A percentile compares a stretch with the other conserved stretches of the same genome.
phyloP scores from a whole-genome alignment of 2,797 vertebrate genomes.

The Florisuga fusca region DNA sequence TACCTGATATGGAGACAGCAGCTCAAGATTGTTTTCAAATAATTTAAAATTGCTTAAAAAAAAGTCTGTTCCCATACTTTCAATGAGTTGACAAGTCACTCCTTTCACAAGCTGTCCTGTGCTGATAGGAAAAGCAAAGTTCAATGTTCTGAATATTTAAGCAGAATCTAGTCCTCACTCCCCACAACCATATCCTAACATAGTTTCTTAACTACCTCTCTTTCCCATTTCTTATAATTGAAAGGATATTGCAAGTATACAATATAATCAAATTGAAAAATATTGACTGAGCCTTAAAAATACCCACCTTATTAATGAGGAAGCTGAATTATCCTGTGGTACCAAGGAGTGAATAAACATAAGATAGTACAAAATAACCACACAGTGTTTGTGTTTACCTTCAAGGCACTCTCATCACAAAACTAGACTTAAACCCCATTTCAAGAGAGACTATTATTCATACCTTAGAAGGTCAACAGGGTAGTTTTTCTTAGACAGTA shows the following conservation, averaged over 20 bases:
- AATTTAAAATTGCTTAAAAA: slow-evolving; percentile 75
- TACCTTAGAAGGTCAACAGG: slow-evolving; percentile 80
- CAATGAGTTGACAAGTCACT: slow-evolving; percentile 76
- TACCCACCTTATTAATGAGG: not conserved
- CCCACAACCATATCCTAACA: not conserved
- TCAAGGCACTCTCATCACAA: not conserved
- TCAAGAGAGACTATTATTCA: not conserved
- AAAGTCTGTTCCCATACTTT: slow-evolving; percentile 64
- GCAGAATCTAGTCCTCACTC: not conserved
- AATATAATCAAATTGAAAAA: not conserved
- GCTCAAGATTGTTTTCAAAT: slow-evolving; percentile 77
- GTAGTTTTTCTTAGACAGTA: slow-evolving; percentile 63
- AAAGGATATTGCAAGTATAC: slow-evolving; percentile 17
- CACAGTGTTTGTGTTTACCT: not conserved
- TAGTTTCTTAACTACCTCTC: not conserved
- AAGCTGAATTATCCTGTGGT: not conserved
- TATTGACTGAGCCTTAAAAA: not conserved
- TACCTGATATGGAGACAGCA: slow-evolving; percentile 83
- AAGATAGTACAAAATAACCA: not conserved
- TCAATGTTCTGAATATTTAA: not conserved
- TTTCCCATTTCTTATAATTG: not conserved
- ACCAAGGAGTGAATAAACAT: not conserved
- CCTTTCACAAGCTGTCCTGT: slow-evolving; percentile 82
- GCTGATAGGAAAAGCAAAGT: slow-evolving; percentile 60
- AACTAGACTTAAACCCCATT: not conserved